Evolutionary conservation across 1,140 invertebrate genomes (phyloP).

Genomic region (Nautilus pompilius): DNA sequence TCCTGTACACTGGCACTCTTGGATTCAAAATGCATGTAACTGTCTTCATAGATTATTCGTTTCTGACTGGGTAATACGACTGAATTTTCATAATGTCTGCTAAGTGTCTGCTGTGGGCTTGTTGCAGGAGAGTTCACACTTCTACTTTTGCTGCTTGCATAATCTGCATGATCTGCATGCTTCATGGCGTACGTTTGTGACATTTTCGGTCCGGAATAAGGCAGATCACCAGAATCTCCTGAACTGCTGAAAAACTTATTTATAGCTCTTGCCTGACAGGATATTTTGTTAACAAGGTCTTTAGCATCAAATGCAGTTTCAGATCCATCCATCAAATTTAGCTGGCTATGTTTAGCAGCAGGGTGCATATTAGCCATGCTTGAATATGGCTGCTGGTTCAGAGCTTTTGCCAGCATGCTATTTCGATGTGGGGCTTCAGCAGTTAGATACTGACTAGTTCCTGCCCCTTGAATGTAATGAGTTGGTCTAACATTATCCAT

Average conservation of each 20-base stretch:
- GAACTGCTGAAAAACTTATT: conserved; percentile 4
- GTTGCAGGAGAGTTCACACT: neutral
- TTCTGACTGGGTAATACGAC: neutral
- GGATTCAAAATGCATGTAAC: no score
- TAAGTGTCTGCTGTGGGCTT: neutral
- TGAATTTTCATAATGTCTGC: neutral
- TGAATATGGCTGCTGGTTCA: neutral
- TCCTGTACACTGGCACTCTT: neutral
- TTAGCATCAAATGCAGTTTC: conserved; percentile 4
- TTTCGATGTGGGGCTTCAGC: no score
- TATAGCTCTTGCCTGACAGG: conserved; percentile 1
- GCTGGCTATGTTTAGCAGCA: neutral
- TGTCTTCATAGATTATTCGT: neutral
- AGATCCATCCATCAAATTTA: neutral
- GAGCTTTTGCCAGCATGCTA: neutral
- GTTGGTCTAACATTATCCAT: no score
- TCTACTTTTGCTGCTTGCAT: neutral
- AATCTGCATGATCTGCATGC: neutral
- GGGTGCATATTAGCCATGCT: neutral
- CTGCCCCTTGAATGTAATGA: no score
- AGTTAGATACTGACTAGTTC: no score
- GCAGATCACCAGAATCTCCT: neutral
- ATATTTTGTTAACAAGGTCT: neutral
- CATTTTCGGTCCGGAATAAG: neutral
- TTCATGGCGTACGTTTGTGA: neutral